Percentiles rank a stretch among this genome's conserved stretches.
phyloP scores from a whole-genome alignment of 2,888 invertebrate species.

The Siphlonurus alternatus region DNA sequence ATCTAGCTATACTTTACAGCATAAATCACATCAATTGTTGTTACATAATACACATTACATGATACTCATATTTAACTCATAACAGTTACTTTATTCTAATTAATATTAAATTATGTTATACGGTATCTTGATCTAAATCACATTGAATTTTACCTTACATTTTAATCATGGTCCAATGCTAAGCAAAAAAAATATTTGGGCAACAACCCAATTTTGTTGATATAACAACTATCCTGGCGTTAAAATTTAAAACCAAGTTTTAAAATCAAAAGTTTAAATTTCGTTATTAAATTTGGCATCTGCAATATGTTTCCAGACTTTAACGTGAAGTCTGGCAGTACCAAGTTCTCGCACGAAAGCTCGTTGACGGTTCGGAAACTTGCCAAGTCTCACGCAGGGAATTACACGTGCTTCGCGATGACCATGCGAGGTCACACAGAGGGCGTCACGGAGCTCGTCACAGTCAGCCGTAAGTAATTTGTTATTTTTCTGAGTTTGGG shows the following conservation, averaged over 20 bases:
- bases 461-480: background rate
- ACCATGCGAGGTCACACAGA: background rate
- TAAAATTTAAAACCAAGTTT: slow-evolving; percentile 17
- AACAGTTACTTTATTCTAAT: too few species aligned
- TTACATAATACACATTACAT: too few species aligned
- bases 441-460: background rate
- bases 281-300: slow-evolving; percentile 13
- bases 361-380: slow-evolving; percentile 16
- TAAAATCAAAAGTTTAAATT: slow-evolving; percentile 6
- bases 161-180: too few species aligned
- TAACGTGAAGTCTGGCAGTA: slow-evolving; percentile 17
- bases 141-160: too few species aligned
- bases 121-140: too few species aligned
- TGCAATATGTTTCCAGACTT: slow-evolving; percentile 6
- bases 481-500: background rate
- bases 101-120: too few species aligned
- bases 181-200: too few species aligned
- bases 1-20: too few species aligned
- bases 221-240: too few species aligned
- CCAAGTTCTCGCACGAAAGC: slow-evolving; percentile 16
- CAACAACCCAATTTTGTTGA: too few species aligned
- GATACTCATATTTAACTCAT: too few species aligned
- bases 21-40: too few species aligned
- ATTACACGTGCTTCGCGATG: slow-evolving; percentile 16
- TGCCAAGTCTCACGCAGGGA: slow-evolving; percentile 14